Base-by-base conservation (phyloP, 2,113 vertebrate genomes). In the Tiliqua scincoides region DNA sequence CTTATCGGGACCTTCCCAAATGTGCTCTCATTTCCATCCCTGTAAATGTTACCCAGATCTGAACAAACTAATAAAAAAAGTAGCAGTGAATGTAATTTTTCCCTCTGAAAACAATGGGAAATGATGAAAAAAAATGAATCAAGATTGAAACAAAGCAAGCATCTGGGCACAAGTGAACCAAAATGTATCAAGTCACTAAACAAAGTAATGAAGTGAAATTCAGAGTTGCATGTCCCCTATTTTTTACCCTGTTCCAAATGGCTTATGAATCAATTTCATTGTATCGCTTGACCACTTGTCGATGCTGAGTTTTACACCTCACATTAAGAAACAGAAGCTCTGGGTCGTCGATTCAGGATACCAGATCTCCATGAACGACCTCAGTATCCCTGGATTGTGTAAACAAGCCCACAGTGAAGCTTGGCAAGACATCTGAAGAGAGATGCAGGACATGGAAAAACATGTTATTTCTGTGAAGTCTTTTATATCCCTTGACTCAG, bases 401-500 rank as follows among this genome's bases (percentile, higher is more conserved):
- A 86, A 86, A 86, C 85, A 86, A 86, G 85, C 78, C 85, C 59
- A 73, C 85, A 81, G 77, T 86, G 78, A 68, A 80, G 85, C 5
- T 80, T 86, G 85, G 85, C 85, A 86, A 86, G 37, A 52, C 59
- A 86, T 86, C 85, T 81, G 52, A 86, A 54, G 43, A 86, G 48
- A 79, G 80, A 86, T 57, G 78, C 73, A 86, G 85, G 85, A 86
- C 85, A 86, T 86, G 85, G 85, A 86, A 86, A 86, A 86, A 86
- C 85, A 86, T 80, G 85, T 86, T 86, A 86, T 86, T 86, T 80
- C 85, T 86, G 85, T 80, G 78, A 86, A 86, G 78, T 81, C 85
- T 73, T 86, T 81, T 86, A 86, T 86, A 86, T 86, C 85, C 85
- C 68, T 85, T 79, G 78, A 81, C 59, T 79, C 77, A 86, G 85